Conservation (phyloP, 2,797 vertebrate genomes). For the Melanotaenia parkinsoni region DNA sequence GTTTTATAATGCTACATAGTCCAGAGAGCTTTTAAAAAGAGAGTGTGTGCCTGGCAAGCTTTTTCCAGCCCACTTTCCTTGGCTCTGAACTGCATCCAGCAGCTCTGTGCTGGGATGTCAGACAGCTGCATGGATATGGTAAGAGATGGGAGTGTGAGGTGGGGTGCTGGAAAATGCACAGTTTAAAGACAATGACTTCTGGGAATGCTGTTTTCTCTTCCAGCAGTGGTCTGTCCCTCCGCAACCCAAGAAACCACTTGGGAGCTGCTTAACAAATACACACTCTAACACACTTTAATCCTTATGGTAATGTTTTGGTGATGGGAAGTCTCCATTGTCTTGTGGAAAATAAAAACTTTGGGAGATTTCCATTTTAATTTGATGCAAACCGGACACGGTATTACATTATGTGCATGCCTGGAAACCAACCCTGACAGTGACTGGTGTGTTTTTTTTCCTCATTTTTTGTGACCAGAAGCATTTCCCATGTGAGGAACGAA, state of each 20-base stretch:
- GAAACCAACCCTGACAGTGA: conserved; percentile 17
- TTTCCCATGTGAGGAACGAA: conserved; percentile 16
- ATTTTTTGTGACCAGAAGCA: conserved; percentile 24
- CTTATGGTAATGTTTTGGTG: conserved; percentile 41
- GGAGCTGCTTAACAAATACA: conserved; percentile 19
- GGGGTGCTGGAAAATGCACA: conserved; percentile 41
- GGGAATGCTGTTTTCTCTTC: conserved; percentile 61
- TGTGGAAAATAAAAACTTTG: conserved; percentile 67
- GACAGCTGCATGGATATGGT: conserved; percentile 40
- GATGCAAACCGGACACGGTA: conserved; percentile 45
- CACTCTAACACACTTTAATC: conserved; percentile 24
- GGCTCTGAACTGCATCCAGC: conserved; percentile 42
- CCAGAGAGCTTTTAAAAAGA: conserved; percentile 50
- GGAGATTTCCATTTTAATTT: conserved; percentile 58
- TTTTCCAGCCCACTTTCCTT: conserved; percentile 48
- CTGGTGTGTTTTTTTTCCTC: neutral
- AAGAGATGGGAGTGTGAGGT: neutral
- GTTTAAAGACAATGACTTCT: conserved; percentile 66
- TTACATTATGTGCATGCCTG: conserved; percentile 27
- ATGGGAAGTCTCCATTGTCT: conserved; percentile 67
- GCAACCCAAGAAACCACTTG: conserved; percentile 50
- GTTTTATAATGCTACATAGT: conserved; percentile 42
- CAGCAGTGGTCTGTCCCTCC: conserved; percentile 39
- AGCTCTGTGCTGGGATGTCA: conserved; percentile 20
- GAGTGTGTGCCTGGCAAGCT: conserved; percentile 50